Conservation (phyloP, 2,888 invertebrate genomes). For the Standfussiana lucernea region DNA sequence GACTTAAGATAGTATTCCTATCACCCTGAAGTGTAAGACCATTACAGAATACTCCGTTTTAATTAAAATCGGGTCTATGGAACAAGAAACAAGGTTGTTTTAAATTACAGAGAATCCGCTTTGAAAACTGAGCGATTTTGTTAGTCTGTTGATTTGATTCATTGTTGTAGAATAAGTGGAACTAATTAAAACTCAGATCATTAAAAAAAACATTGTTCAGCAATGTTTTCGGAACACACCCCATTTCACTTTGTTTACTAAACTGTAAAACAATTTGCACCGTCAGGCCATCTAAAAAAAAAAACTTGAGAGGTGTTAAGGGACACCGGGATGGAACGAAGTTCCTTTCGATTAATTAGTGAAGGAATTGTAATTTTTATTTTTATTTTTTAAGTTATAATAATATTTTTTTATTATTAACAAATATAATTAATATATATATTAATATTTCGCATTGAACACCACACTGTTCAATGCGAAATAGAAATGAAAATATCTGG, state of each 20-base stretch:
- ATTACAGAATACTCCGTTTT: slow-evolving; percentile 36
- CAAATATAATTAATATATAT: no score
- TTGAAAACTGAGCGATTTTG: slow-evolving; percentile 10
- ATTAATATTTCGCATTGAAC: no score
- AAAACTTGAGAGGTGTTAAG: no score
- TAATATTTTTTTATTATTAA: no score
- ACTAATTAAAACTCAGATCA: neutral
- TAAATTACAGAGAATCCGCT: slow-evolving; percentile 15
- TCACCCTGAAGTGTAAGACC: slow-evolving; percentile 42
- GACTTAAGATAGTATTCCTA: slow-evolving; percentile 2
- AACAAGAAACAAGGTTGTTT: slow-evolving; percentile 15
- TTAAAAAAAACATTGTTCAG: neutral
- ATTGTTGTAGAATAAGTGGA: neutral
- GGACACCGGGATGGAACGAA: no score
- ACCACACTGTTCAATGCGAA: no score
- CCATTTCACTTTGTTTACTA: neutral
- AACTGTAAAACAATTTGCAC: neutral
- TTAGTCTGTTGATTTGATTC: slow-evolving; percentile 7
- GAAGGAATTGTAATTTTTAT: no score
- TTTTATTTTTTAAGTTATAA: no score
- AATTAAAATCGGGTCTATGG: slow-evolving; percentile 30
- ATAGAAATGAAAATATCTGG: no score
- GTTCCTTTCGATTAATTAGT: no score
- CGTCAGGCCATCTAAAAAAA: neutral
- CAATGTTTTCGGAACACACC: no score